Evolutionary conservation across 2,113 vertebrate genomes (phyloP).

Genomic region (Riparia riparia): DNA sequence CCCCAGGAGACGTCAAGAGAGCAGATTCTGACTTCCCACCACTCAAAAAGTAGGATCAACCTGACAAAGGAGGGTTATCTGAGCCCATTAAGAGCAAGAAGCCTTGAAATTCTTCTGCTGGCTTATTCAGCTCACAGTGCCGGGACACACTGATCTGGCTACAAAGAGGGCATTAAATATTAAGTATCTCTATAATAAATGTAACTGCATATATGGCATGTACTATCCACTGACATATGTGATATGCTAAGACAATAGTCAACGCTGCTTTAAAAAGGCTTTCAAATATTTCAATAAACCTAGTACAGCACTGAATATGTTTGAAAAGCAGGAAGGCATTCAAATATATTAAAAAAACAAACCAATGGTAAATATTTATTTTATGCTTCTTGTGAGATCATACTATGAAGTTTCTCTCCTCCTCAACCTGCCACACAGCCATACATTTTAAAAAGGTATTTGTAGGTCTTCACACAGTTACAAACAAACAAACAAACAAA

Average conservation of each 20-base stretch:
- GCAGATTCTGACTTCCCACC: background rate
- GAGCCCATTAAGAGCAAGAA: background rate
- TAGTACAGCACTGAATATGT: background rate
- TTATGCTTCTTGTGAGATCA: background rate
- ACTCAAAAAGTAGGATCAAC: fast-evolving
- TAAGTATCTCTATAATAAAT: background rate
- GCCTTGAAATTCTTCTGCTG: background rate
- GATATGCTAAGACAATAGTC: background rate
- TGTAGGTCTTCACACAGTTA: background rate
- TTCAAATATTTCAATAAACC: background rate
- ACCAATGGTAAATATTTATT: background rate
- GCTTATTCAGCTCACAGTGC: background rate
- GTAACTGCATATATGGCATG: background rate
- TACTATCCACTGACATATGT: background rate
- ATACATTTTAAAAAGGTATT: background rate
- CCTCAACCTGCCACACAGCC: background rate
- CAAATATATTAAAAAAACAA: background rate
- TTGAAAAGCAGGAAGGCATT: background rate
- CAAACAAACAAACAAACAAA: background rate
- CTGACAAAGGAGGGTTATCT: background rate
- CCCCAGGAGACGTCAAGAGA: background rate
- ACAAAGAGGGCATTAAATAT: background rate
- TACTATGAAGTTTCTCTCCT: background rate
- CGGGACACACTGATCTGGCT: background rate
- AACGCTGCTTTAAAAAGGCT: background rate